Evolutionary conservation across 2,888 invertebrate genomes (phyloP), one percentile per base, ranked within the genome.

Genomic region (Dyspetes luteomarginatus): DNA sequence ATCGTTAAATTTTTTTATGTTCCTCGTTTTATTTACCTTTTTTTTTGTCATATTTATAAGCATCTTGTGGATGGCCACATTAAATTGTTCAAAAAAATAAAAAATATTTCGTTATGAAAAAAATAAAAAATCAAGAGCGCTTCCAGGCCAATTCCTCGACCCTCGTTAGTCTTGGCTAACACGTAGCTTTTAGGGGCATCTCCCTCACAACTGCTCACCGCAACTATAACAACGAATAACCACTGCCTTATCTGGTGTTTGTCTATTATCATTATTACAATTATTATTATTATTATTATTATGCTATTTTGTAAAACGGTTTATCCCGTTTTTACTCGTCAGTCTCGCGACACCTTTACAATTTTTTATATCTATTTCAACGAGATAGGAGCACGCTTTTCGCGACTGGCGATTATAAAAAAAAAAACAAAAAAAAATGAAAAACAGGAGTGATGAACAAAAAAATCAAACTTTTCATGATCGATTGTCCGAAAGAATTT

Each of bases 141-240:
- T 82, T 64, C 41, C 69, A 69, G 71, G 71, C 60, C 68, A 65
- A 81, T 81, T 85, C 82, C 82, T 75, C 72, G 82, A n/a, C 87
- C 87, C 88, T 87, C 78, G 84, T 84, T 88, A 89, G 87, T 86
- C 89, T 92, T 91, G 90, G 92, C 92, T 91, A 92, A 91, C 91
- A 91, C 91, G 92, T 92, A 92, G 91, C 91, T 92, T 91, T 91
- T 89, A 90, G 89, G 92, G 91, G 91, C 88, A 88, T 90, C 88
- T 90, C 91, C 91, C 91, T 91, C 92, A 91, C 91, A 86, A 91
- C 91, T 91, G 91, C 91, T 91, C 92, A 92, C 92, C 92, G 91
- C 92, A 92, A 92, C 92, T 92, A 92, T 92, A 92, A 92, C 92
- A 90, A 90, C 90, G 90, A 91, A 92, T 92, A 92, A 92, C 91